These are phyloP conservation scores for Pentalonia nigronervosa DNA, from an alignment of 1,140 invertebrate species.

Conservation along the genomic window DNA sequence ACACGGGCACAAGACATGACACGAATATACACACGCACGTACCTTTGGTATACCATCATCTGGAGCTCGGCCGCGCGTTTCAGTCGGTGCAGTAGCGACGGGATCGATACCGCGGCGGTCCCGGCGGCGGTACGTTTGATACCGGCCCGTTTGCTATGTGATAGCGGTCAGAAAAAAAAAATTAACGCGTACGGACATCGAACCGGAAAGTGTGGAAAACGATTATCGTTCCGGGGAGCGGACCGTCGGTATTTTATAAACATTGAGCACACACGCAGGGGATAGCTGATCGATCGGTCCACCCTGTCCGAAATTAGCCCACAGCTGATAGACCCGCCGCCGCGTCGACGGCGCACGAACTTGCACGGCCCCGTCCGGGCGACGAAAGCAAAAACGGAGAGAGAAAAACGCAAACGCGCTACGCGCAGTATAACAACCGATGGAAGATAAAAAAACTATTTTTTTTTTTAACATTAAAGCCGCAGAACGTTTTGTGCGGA, in stretches of 20 bases:
- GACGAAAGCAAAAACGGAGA: background rate
- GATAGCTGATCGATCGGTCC: constrained; percentile 52
- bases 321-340: constrained; percentile 48
- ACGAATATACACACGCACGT: background rate
- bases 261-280: constrained; percentile 34
- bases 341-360: constrained; percentile 29
- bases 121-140: background rate
- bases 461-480: background rate
- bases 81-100: background rate
- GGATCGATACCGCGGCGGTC: background rate
- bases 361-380: constrained; percentile 27
- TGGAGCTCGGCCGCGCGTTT: background rate
- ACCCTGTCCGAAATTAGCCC: constrained; percentile 46
- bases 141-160: background rate
- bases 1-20: background rate
- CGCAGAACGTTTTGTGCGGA: background rate
- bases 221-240: constrained; percentile 27
- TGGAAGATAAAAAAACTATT: background rate
- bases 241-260: constrained; percentile 40
- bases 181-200: background rate
- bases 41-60: constrained; percentile 45
- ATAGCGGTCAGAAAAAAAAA: background rate
- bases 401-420: background rate
- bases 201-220: background rate
- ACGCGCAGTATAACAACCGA: background rate